These are phyloP conservation scores for Hippolais icterina DNA, from an alignment of 2,113 vertebrate species.

Conservation along the genomic window DNA sequence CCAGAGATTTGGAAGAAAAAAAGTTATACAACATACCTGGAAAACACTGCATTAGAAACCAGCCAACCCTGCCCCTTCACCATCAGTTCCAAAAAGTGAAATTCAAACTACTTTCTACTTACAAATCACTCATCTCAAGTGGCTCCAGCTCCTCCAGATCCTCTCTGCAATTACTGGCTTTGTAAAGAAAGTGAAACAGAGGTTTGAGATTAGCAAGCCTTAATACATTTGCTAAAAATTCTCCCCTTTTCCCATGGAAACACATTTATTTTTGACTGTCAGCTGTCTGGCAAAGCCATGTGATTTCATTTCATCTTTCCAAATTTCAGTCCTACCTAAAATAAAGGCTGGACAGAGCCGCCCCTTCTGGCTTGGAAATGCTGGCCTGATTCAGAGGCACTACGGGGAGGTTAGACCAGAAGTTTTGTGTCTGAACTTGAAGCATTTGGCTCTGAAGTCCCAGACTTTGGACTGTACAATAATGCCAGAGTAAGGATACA, in stretches of 20 bases:
- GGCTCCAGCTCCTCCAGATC: conserved; percentile 40
- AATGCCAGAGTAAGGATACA: neutral
- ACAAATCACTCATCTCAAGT: conserved; percentile 28
- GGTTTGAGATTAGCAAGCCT: conserved; percentile 40
- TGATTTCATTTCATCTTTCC: conserved; percentile 35
- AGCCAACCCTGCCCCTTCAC: neutral
- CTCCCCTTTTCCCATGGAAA: conserved; percentile 27
- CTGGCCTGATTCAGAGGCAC: neutral
- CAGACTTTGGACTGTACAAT: neutral
- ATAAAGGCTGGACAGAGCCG: neutral
- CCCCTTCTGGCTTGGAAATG: neutral
- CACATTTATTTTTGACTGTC: conserved; percentile 46
- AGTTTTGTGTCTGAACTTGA: neutral
- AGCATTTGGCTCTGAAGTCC: neutral
- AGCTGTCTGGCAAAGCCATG: conserved; percentile 31
- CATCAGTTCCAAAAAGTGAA: conserved; percentile 17
- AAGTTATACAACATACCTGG: conserved; percentile 24
- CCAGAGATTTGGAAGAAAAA: conserved; percentile 21
- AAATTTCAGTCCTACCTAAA: conserved; percentile 26
- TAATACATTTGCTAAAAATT: conserved; percentile 54
- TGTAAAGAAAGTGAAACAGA: conserved; percentile 29
- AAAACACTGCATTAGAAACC: conserved; percentile 44
- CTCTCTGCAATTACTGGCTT: conserved; percentile 46
- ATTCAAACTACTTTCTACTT: conserved; percentile 11
- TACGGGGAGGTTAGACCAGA: neutral